Evolutionary conservation across 2,888 invertebrate genomes (phyloP).

Genomic region (Alcis repandata): DNA sequence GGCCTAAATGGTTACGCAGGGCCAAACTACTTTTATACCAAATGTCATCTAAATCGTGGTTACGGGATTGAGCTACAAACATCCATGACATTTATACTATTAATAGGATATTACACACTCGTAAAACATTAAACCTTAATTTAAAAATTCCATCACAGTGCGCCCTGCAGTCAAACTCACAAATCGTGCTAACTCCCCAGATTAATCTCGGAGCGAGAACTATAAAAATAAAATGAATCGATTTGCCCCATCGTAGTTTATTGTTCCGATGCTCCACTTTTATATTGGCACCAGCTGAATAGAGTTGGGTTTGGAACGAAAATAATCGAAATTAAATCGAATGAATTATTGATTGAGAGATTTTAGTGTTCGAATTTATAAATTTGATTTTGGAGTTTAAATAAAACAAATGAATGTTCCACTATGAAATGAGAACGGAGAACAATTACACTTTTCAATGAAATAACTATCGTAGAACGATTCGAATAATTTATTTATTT

Average conservation of each 20-base stretch:
- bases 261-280: slow-evolving; percentile 19
- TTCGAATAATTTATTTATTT: not conserved
- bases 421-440: no score
- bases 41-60: no score
- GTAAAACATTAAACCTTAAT: not conserved
- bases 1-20: no score
- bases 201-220: slow-evolving; percentile 22
- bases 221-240: slow-evolving; percentile 27
- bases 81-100: no score
- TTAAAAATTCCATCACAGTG: slow-evolving; percentile 1
- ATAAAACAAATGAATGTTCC: no score
- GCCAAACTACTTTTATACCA: no score
- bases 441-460: no score
- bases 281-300: slow-evolving; percentile 22
- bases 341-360: not conserved
- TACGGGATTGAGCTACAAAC: no score
- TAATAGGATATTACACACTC: no score
- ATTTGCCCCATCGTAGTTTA: slow-evolving; percentile 22
- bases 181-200: slow-evolving; percentile 12
- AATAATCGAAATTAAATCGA: not conserved
- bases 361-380: not conserved
- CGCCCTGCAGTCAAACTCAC: slow-evolving; percentile 1
- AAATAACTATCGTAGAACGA: not conserved
- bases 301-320: slow-evolving; percentile 5
- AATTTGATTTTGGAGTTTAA: not conserved